Conservation (phyloP, 2,113 vertebrate genomes). For the Hyla sarda region DNA sequence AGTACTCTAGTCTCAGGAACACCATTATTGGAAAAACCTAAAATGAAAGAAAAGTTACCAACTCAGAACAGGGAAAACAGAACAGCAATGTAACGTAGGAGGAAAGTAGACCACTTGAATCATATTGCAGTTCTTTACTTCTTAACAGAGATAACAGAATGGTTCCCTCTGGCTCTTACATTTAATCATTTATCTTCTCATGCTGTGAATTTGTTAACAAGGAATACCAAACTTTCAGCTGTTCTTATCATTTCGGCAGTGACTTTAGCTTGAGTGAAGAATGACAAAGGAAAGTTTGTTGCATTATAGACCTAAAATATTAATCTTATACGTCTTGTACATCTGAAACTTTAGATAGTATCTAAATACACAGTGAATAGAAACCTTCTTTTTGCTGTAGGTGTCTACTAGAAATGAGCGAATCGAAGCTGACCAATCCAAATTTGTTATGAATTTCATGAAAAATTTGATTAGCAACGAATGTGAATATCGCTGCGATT, state of each 20-base stretch:
- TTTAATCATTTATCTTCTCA: slow-evolving; percentile 20
- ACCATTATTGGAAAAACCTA: not conserved
- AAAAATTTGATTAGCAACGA: too few species aligned
- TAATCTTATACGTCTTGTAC: not conserved
- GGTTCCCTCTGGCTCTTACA: slow-evolving; percentile 4
- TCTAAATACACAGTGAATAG: not conserved
- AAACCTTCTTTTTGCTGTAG: too few species aligned
- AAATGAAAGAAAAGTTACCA: slow-evolving; percentile 7
- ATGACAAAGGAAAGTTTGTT: not conserved
- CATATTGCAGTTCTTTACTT: not conserved
- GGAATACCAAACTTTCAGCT: not conserved
- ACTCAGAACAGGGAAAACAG: not conserved
- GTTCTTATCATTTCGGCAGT: not conserved
- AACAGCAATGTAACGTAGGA: not conserved
- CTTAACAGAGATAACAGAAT: slow-evolving; percentile 12
- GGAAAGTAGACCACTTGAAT: slow-evolving; percentile 16
- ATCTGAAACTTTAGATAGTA: not conserved
- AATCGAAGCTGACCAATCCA: too few species aligned
- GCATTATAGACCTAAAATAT: not conserved
- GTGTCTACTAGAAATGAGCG: too few species aligned
- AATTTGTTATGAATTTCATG: too few species aligned
- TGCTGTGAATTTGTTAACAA: slow-evolving; percentile 31
- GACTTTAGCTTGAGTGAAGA: not conserved
- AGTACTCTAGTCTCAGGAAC: not conserved
- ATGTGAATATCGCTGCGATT: too few species aligned